These are phyloP conservation scores for Ochlodes sylvanus DNA, from an alignment of 2,888 invertebrate species.

Conservation along the genomic window DNA sequence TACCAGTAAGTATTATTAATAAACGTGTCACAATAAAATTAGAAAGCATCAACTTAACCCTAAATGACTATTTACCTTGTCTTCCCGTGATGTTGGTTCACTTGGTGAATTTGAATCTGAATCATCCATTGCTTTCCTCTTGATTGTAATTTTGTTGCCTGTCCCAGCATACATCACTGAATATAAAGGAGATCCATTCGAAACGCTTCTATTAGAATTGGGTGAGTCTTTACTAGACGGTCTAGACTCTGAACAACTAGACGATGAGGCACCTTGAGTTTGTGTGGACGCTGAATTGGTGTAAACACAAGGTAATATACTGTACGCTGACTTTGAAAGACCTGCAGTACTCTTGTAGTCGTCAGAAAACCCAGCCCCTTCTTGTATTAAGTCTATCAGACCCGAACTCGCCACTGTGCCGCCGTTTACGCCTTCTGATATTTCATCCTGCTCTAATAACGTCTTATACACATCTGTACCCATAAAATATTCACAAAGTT, in stretches of 20 bases:
- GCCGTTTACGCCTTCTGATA: conserved; percentile 80
- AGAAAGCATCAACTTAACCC: conserved; percentile 58
- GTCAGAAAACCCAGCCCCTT: conserved; percentile 91
- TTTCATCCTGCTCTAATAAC: conserved; percentile 82
- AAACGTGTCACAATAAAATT: conserved; percentile 14
- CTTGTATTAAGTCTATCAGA: conserved; percentile 90
- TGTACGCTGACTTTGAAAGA: conserved; percentile 89
- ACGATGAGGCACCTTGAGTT: conserved; percentile 68
- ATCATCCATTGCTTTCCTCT: conserved; percentile 89
- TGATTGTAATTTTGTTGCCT: conserved; percentile 93
- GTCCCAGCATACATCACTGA: conserved; percentile 92
- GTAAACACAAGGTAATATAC: conserved; percentile 90
- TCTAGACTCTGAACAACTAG: conserved; percentile 63
- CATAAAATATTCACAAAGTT: conserved; percentile 93
- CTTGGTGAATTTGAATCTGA: conserved; percentile 70
- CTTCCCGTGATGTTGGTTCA: conserved; percentile 69
- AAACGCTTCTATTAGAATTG: conserved; percentile 64
- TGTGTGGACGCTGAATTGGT: conserved; percentile 86
- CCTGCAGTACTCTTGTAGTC: conserved; percentile 90
- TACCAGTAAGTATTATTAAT: conserved; percentile 45
- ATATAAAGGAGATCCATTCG: conserved; percentile 83
- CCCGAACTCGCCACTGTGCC: conserved; percentile 83
- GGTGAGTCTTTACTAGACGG: conserved; percentile 69
- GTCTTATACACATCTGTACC: conserved; percentile 89
- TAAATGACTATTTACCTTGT: conserved; percentile 67